Evolutionary conservation across 2,888 invertebrate genomes (phyloP), one percentile per base, ranked within the genome.

Genomic region (Habrosyne pyritoides): DNA sequence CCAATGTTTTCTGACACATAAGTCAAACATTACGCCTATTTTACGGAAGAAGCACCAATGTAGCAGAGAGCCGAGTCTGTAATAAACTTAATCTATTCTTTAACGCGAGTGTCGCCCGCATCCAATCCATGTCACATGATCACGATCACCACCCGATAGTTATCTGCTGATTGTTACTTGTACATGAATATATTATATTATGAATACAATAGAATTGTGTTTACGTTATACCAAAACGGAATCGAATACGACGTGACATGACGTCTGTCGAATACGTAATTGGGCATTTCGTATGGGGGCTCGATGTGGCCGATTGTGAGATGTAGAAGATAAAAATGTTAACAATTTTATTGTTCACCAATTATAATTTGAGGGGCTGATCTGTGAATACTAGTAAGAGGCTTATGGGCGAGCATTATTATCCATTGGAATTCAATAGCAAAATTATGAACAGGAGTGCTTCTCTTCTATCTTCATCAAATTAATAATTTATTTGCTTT

Each of bases 121-220:
- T 85, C 79, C 77, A 78, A 81, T 79, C 75, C 71, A 60, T 73
- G 74, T 69, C 70, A 73, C 75, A 66, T 67, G 68, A 75, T 69
- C 69, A 57, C 62, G 80, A 42, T 76, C 77, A 83, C 81, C 83
- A 64, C 57, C 59, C 61, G 75, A 73, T 71, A 68, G 69, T 73
- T 63, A 64, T 66, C 63, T 59, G 67, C 57, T 50, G 50, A 50
- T 61, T 68, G 68, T 69, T 68, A 30, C 50, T 10, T 28, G 26
- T 21, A 62, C 60, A 61, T 62, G 66, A 67, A 67, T 67, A 66
- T 71, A 76, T 76, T 75, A 72, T 63, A 73, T 76, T 77, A 73
- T 66, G 65, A 73, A 72, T 69, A 81, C 82, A 81, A 81, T 81
- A 61, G 72, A 66, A 68, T 68, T 66, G 60, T 50, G 49, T 57